A percentile compares a stretch with the other conserved stretches of the same genome.
Conservation (phyloP, 1,140 invertebrate species). For the Rhysida immarginata region DNA sequence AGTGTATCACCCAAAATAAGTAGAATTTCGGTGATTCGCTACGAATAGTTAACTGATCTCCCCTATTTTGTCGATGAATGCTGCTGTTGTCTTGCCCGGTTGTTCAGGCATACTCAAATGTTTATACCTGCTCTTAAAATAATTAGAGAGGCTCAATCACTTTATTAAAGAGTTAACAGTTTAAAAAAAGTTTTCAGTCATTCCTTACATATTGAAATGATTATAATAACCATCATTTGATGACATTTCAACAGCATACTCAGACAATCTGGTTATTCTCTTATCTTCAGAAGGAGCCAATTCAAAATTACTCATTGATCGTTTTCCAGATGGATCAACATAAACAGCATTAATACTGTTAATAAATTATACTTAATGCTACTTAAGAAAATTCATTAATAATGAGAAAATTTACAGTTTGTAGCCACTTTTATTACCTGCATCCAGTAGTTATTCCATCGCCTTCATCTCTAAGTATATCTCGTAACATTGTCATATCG, state of each 20-base stretch:
- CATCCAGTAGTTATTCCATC: conserved; percentile 63
- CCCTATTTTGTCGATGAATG: conserved; percentile 1
- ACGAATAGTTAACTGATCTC: background rate
- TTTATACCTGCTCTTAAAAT: conserved; percentile 7
- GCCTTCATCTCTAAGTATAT: conserved; percentile 52
- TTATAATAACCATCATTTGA: background rate
- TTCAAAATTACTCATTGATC: background rate
- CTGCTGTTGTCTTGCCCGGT: background rate
- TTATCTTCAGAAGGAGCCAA: background rate
- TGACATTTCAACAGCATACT: background rate
- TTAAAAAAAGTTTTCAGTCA: no score
- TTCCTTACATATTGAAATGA: conserved; percentile 3
- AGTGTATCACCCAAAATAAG: background rate
- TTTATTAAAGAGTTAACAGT: no score
- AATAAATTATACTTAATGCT: background rate
- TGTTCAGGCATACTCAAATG: background rate
- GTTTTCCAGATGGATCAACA: background rate
- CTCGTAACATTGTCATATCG: conserved; percentile 47
- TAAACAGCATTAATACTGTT: background rate
- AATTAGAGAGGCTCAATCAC: background rate
- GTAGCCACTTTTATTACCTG: conserved; percentile 27
- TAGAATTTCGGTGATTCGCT: background rate
- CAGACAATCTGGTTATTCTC: background rate
- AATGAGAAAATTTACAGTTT: background rate
- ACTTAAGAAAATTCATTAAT: no score